phyloP scores from a whole-genome alignment of 2,113 vertebrate species.

The Anolis sagrei region DNA sequence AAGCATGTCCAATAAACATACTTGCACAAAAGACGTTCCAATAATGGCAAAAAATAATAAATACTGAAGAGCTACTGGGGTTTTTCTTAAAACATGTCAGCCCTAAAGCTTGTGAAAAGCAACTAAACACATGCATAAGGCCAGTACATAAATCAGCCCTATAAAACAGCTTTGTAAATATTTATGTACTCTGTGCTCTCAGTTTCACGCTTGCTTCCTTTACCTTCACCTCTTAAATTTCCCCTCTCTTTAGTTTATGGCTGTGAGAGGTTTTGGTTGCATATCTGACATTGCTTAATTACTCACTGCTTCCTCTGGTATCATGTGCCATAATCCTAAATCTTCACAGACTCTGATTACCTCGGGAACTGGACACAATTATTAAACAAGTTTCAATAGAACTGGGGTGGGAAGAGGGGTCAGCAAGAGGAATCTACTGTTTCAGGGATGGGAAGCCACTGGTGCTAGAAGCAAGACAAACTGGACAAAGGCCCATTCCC shows the following conservation, averaged over 20 bases:
- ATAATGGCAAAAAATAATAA: slow-evolving; percentile 36
- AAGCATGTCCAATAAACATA: slow-evolving; percentile 28
- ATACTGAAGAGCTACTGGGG: slow-evolving; percentile 30
- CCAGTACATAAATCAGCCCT: slow-evolving; percentile 52
- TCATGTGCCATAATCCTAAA: slow-evolving; percentile 17
- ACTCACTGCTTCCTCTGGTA: slow-evolving; percentile 39
- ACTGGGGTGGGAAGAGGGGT: neutral
- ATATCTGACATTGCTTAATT: slow-evolving; percentile 51
- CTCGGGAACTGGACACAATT: slow-evolving; percentile 17
- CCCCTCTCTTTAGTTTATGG: slow-evolving; percentile 47
- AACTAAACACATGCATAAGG: slow-evolving; percentile 36
- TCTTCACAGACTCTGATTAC: slow-evolving; percentile 46
- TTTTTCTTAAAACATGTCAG: slow-evolving; percentile 19
- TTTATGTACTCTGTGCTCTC: slow-evolving; percentile 49
- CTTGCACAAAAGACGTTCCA: slow-evolving; percentile 46
- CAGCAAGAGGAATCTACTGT: slow-evolving; percentile 10
- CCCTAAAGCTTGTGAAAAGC: slow-evolving; percentile 58
- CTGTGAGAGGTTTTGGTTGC: slow-evolving; percentile 32
- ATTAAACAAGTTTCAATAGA: slow-evolving; percentile 10
- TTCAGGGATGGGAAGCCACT: neutral
- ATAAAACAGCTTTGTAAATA: slow-evolving; percentile 51
- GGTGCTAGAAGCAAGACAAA: neutral
- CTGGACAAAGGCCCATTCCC: neutral
- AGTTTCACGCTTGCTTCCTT: slow-evolving; percentile 33
- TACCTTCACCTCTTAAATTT: slow-evolving; percentile 41